Evolutionary conservation across 2,797 vertebrate genomes (phyloP).

Genomic region (Poeciliopsis turneri): DNA sequence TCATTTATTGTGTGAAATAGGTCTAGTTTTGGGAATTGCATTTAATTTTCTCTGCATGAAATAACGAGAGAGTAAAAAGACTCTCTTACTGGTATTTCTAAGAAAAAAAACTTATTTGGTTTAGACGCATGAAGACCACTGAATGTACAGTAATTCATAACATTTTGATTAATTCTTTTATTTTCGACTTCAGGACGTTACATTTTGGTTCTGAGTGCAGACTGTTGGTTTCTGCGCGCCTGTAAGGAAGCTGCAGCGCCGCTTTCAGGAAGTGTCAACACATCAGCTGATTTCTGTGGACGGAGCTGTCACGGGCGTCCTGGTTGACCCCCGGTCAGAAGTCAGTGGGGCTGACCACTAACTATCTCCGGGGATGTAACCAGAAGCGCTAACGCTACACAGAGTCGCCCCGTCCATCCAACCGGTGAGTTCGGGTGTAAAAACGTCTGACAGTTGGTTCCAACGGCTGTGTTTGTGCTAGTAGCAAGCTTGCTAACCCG

Average conservation of each 20-base stretch:
- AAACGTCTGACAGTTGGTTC: not conserved
- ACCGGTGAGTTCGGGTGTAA: constrained; percentile 32
- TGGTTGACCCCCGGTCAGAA: not conserved
- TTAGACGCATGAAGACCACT: not conserved
- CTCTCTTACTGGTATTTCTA: too few relatives aligned
- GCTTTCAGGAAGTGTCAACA: constrained; percentile 57
- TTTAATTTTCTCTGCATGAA: not conserved
- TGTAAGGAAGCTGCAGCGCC: not conserved
- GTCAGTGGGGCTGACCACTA: not conserved
- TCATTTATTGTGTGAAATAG: not conserved
- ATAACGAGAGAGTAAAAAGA: not conserved
- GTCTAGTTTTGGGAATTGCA: not conserved
- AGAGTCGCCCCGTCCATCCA: not conserved
- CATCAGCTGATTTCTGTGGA: constrained; percentile 45
- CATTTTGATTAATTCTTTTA: not conserved
- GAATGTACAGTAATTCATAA: not conserved
- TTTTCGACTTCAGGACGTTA: not conserved
- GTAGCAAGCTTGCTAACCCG: constrained; percentile 53
- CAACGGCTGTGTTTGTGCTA: constrained; percentile 3
- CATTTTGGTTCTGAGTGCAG: not conserved
- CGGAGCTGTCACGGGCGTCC: constrained; percentile 25
- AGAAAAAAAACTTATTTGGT: too few relatives aligned
- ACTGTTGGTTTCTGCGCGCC: not conserved
- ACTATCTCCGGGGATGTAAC: constrained; percentile 15
- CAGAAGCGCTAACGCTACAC: too few relatives aligned